phyloP scores from a whole-genome alignment of 2,113 vertebrate genomes.

The Peromyscus leucopus region DNA sequence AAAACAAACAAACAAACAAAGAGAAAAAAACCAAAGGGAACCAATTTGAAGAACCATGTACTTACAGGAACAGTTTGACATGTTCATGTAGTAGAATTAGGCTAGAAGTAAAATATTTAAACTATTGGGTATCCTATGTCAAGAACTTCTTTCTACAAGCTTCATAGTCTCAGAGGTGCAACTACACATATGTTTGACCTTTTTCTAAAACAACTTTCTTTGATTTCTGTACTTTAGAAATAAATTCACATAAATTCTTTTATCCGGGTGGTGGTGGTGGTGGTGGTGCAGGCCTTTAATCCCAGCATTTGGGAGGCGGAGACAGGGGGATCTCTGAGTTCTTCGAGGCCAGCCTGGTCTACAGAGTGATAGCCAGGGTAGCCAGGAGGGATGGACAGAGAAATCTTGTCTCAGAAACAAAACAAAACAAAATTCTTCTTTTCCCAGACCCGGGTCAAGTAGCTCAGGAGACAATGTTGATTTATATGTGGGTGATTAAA shows the following conservation, averaged over 20 bases:
- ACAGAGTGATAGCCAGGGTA: background rate
- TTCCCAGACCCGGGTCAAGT: slow-evolving; percentile 10
- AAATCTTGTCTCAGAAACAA: background rate
- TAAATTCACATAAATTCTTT: background rate
- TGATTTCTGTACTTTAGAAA: background rate
- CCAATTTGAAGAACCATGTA: background rate
- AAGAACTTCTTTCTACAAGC: background rate
- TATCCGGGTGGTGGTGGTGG: background rate
- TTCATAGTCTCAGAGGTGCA: background rate
- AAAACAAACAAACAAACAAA: background rate
- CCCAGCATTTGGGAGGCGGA: background rate
- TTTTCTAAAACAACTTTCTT: slow-evolving; percentile 29
- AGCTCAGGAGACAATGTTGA: slow-evolving; percentile 20
- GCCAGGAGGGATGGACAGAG: background rate
- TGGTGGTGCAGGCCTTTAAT: background rate
- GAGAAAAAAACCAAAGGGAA: too few relatives aligned
- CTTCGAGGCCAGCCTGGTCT: background rate
- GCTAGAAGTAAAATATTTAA: background rate
- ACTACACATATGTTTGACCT: background rate
- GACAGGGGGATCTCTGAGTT: background rate
- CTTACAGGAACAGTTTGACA: background rate
- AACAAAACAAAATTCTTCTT: slow-evolving; percentile 17
- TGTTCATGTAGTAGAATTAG: slow-evolving; percentile 23
- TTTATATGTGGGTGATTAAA: slow-evolving; percentile 40
- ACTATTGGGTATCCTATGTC: background rate